Evolutionary conservation across 2,888 invertebrate species (phyloP), one percentile per base, ranked within the genome.

Genomic region (Prosapia bicincta): DNA sequence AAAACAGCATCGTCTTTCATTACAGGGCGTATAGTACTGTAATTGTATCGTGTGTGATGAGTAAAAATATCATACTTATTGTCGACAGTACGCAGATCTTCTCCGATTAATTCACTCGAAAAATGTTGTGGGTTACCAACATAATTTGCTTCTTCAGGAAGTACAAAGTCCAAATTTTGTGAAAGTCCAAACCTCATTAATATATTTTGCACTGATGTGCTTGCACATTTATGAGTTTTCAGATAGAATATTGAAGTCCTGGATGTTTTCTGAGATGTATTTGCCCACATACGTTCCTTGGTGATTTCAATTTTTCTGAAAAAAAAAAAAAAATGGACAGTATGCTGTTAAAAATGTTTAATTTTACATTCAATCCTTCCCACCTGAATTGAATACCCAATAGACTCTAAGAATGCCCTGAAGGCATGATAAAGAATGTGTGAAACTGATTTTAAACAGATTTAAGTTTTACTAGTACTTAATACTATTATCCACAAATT

Each of bases 161-260:
- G 74, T 10, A 81, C 78, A 70, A 81, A 79, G 69, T 80, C 73
- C 13, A 82, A 74, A 23, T 78, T 76, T 26, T 79, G 68, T 13
- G 69, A 32, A n/a, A 77, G 75, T 13, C 80, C 81, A 74, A 78
- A 81, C 5, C 82, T 67, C 76, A 82, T 76, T 5, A 82, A 38
- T 43, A 82, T 81, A 69, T 81, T 82, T 75, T 82, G 82, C n/a
- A 82, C 69, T 9, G 82, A 81, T 23, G 78, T 77, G 68, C 81
- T 80, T 30, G 75, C 81, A 77, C 81, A 81, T 79, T 82, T 81
- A 76, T 82, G 81, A 3, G 79, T 79, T 75, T 82, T 82, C 20
- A 82, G 67, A 71, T 81, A 81, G 70, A 81, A 79, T 13, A 82
- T 77, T 68, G 78, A 71, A 20, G 78, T 76, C 20, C 38, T 71